A percentile compares a stretch with the other conserved stretches of the same genome.
Conservation (phyloP, 2,888 invertebrate genomes). For the Ptychoptera albimana region DNA sequence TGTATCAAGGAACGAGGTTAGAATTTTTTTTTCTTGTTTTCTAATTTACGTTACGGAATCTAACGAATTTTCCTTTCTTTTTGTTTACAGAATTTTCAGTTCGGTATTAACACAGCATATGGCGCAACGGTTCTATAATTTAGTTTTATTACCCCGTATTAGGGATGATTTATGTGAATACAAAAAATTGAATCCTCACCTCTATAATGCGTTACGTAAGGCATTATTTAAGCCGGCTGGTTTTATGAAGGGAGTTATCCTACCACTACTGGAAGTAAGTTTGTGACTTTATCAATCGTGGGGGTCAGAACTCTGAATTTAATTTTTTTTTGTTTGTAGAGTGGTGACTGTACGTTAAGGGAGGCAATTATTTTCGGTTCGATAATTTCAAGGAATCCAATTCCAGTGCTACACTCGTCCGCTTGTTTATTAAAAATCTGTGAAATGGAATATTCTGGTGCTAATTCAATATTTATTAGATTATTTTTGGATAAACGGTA, state of each 20-base stretch:
- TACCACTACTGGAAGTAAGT: constrained; percentile 49
- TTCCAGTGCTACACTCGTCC: constrained; percentile 88
- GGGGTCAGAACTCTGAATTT: too few species aligned
- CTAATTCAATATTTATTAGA: constrained; percentile 86
- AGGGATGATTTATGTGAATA: constrained; percentile 92
- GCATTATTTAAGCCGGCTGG: constrained; percentile 93
- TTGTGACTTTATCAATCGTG: constrained; percentile 1
- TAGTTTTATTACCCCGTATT: constrained; percentile 81
- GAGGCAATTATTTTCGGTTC: constrained; percentile 94
- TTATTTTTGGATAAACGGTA: constrained; percentile 95
- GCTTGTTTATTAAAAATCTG: constrained; percentile 91
- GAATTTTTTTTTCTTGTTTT: neutral
- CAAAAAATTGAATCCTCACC: constrained; percentile 87
- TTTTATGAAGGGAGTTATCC: constrained; percentile 84
- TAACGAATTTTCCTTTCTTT: neutral
- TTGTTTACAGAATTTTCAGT: constrained; percentile 69
- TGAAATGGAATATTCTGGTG: constrained; percentile 94
- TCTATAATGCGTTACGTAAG: constrained; percentile 87
- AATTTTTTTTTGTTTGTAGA: constrained; percentile 29
- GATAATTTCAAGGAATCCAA: constrained; percentile 75
- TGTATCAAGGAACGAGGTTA: constrained; percentile 56
- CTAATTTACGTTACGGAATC: neutral
- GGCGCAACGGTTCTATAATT: constrained; percentile 89
- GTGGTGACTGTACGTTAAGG: constrained; percentile 84
- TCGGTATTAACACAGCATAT: constrained; percentile 91